These are phyloP conservation scores for Phyto melanocephala DNA, from an alignment of 2,888 invertebrate genomes.

Conservation along the genomic window DNA sequence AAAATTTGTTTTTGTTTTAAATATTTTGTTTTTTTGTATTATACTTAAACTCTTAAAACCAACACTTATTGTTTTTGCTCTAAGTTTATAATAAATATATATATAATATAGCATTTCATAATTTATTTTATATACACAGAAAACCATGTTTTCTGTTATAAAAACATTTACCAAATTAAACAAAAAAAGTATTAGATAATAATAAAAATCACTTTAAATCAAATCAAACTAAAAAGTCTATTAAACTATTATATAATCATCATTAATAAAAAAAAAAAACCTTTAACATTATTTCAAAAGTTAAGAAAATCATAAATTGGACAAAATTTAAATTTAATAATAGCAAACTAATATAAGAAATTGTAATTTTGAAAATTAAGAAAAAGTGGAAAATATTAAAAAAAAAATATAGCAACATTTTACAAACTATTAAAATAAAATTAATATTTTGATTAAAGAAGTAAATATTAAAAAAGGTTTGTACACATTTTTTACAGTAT, in stretches of 20 bases:
- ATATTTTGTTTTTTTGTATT: conserved; percentile 63
- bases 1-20: not conserved
- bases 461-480: not conserved
- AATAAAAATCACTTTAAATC: conserved; percentile 6
- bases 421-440: conserved; percentile 34
- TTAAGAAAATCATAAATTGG: not conserved
- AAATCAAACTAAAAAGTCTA: conserved; percentile 7
- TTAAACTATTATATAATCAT: not conserved
- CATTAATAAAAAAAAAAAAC: not conserved
- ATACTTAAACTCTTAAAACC: not conserved
- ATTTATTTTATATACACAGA: conserved; percentile 39
- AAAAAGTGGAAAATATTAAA: conserved; percentile 33
- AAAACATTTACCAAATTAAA: not conserved
- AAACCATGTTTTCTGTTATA: conserved; percentile 30
- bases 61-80: not conserved
- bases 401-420: conserved; percentile 44
- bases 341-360: not conserved
- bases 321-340: conserved; percentile 4
- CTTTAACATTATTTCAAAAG: not conserved
- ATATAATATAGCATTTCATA: conserved; percentile 27
- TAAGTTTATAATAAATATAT: not conserved
- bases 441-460: not conserved
- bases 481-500: not conserved
- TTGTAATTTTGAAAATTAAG: conserved; percentile 19
- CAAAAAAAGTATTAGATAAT: no score